Base-by-base conservation (phyloP, 2,113 vertebrate genomes). In the Electrona antarctica region DNA sequence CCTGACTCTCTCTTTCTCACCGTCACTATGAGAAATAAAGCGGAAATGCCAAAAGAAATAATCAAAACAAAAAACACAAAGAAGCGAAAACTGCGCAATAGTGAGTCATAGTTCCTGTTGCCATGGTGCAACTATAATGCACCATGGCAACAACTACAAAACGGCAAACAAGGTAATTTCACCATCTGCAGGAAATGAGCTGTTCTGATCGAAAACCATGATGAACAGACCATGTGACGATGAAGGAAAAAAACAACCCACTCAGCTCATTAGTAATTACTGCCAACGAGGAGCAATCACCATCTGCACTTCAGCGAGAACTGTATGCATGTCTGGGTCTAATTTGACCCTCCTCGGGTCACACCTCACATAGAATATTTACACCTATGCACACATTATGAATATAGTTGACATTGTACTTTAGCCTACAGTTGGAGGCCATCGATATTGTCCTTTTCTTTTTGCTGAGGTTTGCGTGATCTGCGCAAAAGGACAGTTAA, bases 291-390 rank as follows among this genome's bases (percentile, higher is more conserved):
- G 77, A 41, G 33, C 33, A 41, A 60, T 12, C 28, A 2, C 13
- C 14, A 8, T 9, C 0, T 8, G 21, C 57, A 29, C 57, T 10
- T 54, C 28, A 81, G 59, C 49, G 45, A 73, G 15, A 7, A 1
- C 21, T 55, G 79, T 46, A 70, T 2, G 28, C 5, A 3, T 63
- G 50, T 14, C 28, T 1, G 7, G 28, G 72, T 80, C 80, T 85
- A 85, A 77, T 71, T 71, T 28, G 58, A 78, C 66, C 68, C 55
- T 12, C 33, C 3, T 51, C 29, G 46, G 47, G 33, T 9, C 28
- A 21, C 21, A 21, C 21, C 21, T 21, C 21, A 21, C 21, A 21
- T 21, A 21, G 1, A 21, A 21, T 21, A 21, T 2, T 21, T 21
- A 21, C 21, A 21, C 21, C 21, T 21, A 21, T 21, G 21, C n/a